Evolutionary conservation across 2,888 invertebrate species (phyloP).

Genomic region (Yponomeuta sedellus): DNA sequence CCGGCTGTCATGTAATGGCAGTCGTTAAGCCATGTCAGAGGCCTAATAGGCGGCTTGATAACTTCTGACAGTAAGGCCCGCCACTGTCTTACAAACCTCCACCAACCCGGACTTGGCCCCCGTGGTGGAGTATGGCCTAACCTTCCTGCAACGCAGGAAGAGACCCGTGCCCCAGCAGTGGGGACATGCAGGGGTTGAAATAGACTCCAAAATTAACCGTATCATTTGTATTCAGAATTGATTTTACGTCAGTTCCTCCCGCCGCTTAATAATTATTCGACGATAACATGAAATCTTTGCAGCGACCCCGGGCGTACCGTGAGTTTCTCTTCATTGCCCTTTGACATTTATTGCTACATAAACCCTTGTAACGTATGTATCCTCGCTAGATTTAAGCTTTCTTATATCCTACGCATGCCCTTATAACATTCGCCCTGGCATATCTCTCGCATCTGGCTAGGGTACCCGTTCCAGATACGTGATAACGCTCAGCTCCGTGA

Average conservation of each 20-base stretch:
- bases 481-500: background rate
- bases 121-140: too few relatives aligned
- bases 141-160: too few relatives aligned
- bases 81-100: too few relatives aligned
- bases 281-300: constrained; percentile 7
- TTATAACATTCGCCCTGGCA: background rate
- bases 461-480: background rate
- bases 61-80: too few relatives aligned
- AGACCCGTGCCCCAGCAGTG: too few relatives aligned
- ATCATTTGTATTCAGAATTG: constrained; percentile 9
- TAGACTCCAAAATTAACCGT: too few relatives aligned
- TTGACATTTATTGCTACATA: background rate
- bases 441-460: constrained; percentile 1
- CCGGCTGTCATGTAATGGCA: too few relatives aligned
- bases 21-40: too few relatives aligned
- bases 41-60: too few relatives aligned
- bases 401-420: background rate
- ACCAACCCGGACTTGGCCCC: too few relatives aligned
- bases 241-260: constrained; percentile 5
- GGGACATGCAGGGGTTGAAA: too few relatives aligned
- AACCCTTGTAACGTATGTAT: background rate
- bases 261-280: constrained; percentile 10
- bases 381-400: background rate
- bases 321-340: background rate
- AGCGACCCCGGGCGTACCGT: background rate